Evolutionary conservation across 1,140 invertebrate genomes (phyloP).

Genomic region (Ganaspis sp.): DNA sequence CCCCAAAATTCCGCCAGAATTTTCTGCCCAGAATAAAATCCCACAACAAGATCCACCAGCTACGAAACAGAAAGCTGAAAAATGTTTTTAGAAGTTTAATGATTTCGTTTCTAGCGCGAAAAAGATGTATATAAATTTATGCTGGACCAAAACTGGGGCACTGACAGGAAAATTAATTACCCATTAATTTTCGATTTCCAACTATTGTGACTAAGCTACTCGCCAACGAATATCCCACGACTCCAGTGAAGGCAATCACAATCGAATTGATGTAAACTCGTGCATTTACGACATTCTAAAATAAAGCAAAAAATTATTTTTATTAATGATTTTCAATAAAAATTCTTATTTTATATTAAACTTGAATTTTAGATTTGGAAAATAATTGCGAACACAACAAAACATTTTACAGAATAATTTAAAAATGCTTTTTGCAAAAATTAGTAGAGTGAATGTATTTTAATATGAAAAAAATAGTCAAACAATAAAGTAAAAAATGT

Average conservation of each 20-base stretch:
- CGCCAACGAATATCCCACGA: conserved; percentile 70
- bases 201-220: conserved; percentile 67
- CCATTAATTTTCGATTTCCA: conserved; percentile 69
- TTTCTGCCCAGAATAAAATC: conserved; percentile 64
- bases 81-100: too few species aligned
- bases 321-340: too few species aligned
- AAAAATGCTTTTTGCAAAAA: too few species aligned
- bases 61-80: conserved; percentile 63
- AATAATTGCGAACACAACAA: too few species aligned
- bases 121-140: too few species aligned
- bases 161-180: conserved; percentile 46
- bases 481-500: neutral
- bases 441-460: too few species aligned
- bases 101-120: too few species aligned
- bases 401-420: too few species aligned
- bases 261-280: conserved; percentile 72
- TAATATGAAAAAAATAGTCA: too few species aligned
- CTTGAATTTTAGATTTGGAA: too few species aligned
- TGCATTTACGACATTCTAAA: conserved; percentile 61
- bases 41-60: conserved; percentile 64
- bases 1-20: conserved; percentile 62
- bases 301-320: conserved; percentile 36
- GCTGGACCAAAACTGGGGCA: neutral
- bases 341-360: too few species aligned
- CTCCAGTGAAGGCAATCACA: conserved; percentile 68